phyloP scores from a whole-genome alignment of 2,113 vertebrate genomes.

The Odocoileus hemionus region DNA sequence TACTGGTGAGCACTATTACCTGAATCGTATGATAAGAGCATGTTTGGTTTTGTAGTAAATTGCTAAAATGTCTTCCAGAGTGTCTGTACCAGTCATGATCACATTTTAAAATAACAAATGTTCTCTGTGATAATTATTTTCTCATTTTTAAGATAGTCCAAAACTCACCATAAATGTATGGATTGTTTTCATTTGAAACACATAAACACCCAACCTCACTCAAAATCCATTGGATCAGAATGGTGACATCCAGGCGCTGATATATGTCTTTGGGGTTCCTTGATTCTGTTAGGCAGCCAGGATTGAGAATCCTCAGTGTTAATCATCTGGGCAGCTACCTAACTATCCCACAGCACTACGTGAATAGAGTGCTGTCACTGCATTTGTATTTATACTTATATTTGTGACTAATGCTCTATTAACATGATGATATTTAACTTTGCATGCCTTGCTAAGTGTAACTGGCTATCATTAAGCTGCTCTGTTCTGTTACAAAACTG shows the following conservation, averaged over 20 bases:
- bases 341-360: rapidly evolving
- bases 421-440: background rate
- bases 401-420: background rate
- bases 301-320: rapidly evolving
- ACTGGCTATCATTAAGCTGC: background rate
- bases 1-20: background rate
- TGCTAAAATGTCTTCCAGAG: background rate
- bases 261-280: background rate
- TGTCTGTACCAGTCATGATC: background rate
- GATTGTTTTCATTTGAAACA: background rate
- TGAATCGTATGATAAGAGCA: background rate
- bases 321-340: background rate
- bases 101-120: background rate
- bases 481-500: background rate
- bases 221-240: background rate
- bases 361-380: too few species aligned
- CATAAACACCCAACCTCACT: background rate
- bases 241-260: background rate
- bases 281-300: background rate
- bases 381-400: background rate
- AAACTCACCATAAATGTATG: background rate
- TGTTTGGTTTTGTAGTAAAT: background rate
- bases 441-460: background rate
- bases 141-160: background rate
- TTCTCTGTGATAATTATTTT: background rate